Conservation (phyloP, 2,797 vertebrate species). For the Poeciliopsis turneri region DNA sequence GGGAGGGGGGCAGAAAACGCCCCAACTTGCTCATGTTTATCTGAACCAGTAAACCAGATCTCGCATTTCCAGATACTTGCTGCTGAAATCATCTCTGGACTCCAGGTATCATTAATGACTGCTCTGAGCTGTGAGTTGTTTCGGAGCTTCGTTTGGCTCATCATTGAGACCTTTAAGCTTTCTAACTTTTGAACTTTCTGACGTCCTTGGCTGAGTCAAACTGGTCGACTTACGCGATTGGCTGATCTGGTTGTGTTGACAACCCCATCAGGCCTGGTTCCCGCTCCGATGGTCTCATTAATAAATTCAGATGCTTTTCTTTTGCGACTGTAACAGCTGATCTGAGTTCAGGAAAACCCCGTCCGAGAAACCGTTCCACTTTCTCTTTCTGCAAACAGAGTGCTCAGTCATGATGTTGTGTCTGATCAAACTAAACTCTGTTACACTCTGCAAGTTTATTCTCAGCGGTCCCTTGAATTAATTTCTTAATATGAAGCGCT, state of each 20-base stretch:
- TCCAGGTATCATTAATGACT: not conserved
- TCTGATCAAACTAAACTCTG: not conserved
- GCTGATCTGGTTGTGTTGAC: not conserved
- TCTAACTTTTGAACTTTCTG: not conserved
- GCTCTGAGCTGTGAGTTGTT: not conserved
- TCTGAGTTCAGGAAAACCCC: conserved; percentile 25
- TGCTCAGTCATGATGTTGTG: conserved; percentile 17
- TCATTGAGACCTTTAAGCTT: not conserved
- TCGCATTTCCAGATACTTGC: not conserved
- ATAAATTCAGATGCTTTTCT: not conserved
- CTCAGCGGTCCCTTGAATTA: not conserved
- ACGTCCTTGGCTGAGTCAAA: not conserved
- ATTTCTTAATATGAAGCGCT: not conserved
- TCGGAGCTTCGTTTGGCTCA: not conserved
- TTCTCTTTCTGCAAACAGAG: conserved; percentile 27
- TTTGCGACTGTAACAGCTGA: conserved; percentile 2
- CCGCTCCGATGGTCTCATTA: not conserved
- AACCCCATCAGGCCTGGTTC: not conserved
- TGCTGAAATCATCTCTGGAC: not conserved
- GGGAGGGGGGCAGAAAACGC: not conserved
- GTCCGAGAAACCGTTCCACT: conserved; percentile 1
- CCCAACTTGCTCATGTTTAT: not conserved
- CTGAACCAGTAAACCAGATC: not conserved
- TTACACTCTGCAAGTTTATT: not conserved
- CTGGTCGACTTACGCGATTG: not conserved